These are phyloP conservation scores for Setophaga petechia DNA, from an alignment of 2,113 vertebrate genomes.

Conservation along the genomic window DNA sequence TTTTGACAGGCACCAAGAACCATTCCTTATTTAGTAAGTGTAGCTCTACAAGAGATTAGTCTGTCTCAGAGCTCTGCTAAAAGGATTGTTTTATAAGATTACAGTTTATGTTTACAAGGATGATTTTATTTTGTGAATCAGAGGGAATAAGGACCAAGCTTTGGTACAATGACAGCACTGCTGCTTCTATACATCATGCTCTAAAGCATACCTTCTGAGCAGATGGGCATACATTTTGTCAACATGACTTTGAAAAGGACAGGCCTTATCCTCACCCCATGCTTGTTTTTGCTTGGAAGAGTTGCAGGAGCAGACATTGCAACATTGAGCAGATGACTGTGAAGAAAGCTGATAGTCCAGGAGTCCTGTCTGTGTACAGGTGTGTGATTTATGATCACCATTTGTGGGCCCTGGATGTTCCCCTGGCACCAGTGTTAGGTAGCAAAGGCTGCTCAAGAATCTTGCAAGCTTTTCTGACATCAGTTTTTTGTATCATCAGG, in stretches of 20 bases:
- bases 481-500: not conserved
- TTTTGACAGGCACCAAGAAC: not conserved
- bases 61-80: not conserved
- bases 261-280: not conserved
- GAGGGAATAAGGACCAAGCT: not conserved
- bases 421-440: not conserved
- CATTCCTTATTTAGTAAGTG: not conserved
- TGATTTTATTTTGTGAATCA: slow-evolving; percentile 42
- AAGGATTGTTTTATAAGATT: slow-evolving; percentile 3
- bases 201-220: not conserved
- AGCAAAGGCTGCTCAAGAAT: not conserved
- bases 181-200: not conserved
- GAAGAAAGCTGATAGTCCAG: not conserved
- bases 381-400: not conserved
- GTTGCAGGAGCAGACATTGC: not conserved
- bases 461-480: not conserved
- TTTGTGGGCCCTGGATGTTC: not conserved
- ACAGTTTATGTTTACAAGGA: not conserved
- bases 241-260: not conserved
- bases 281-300: not conserved
- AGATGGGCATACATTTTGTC: not conserved
- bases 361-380: not conserved
- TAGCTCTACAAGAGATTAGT: not conserved
- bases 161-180: not conserved
- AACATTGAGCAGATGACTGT: not conserved